Percentiles rank a stretch among this genome's conserved stretches.
Evolutionary conservation across 2,797 vertebrate species (phyloP).

Genomic region (Fratercula arctica): DNA sequence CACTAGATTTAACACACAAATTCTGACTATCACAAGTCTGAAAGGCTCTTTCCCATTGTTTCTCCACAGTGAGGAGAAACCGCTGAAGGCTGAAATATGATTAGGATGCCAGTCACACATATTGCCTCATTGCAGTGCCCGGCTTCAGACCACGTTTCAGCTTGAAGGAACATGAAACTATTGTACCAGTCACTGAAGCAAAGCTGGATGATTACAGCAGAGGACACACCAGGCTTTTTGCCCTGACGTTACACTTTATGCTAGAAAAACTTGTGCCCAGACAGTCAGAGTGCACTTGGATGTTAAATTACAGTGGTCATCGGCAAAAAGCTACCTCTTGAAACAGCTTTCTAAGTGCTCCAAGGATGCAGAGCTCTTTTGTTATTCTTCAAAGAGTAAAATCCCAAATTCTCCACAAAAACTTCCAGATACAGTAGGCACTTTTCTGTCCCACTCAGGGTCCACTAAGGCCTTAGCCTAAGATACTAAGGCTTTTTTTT

Average conservation of each 20-base stretch:
- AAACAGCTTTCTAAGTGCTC: background rate
- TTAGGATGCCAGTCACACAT: conserved; percentile 48
- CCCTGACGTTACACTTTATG: background rate
- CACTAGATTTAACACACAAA: conserved; percentile 6
- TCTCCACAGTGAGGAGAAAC: background rate
- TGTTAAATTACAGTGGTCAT: background rate
- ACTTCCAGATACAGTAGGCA: background rate
- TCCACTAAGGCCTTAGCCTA: background rate
- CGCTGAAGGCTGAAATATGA: background rate
- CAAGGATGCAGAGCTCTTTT: background rate
- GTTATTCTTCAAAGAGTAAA: background rate
- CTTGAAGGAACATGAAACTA: background rate
- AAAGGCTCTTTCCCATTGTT: background rate
- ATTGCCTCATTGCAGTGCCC: background rate
- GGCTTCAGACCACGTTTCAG: conserved; percentile 10
- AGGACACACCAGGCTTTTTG: background rate
- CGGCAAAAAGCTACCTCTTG: background rate
- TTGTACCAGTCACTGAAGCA: background rate
- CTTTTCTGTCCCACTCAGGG: background rate
- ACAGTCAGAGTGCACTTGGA: background rate
- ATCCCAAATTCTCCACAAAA: background rate
- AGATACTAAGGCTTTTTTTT: background rate
- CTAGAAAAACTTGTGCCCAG: background rate
- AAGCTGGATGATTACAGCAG: background rate
- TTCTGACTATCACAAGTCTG: background rate